Evolutionary conservation across 2,888 invertebrate species (phyloP), one percentile per base, ranked within the genome.

Genomic region (Synanthedon myopaeformis): DNA sequence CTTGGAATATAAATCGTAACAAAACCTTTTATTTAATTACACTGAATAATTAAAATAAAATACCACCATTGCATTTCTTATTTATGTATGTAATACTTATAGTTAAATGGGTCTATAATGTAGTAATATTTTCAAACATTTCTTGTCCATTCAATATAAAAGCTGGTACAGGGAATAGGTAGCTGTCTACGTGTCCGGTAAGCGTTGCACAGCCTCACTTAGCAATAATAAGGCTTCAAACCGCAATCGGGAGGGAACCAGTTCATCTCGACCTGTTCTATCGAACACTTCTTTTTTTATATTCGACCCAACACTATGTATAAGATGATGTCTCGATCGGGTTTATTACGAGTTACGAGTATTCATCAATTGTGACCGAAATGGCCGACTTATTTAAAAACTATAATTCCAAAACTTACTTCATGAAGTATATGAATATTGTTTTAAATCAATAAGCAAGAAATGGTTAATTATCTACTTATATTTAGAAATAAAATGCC

Each of bases 241-340:
- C 84, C 83, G 69, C 84, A 82, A 72, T 61, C 59, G 51, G 53
- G n/a, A 52, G 62, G 61, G 66, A 76, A 79, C 78, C 76, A 68
- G 77, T 77, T 76, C 65, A 61, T 63, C 67, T 51, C 51, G 62
- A 59, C 58, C 53, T 53, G 57, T 54, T 63, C 62, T 64, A 64
- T 63, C 59, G 60, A 57, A 53, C 53, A 58, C 57, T 55, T 66
- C 69, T 66, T 74, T 76, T 75, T 60, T 53, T 49, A 10, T 17
- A 13, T 49, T 12, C 49, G 8, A 19, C 23, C 8, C 12, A 17
- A 45, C 12, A 13, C 14, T n/a, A 49, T 49, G 49, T 42, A 42
- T 45, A 45, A 45, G 14, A 45, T 14, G 13, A 35, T 10, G 35
- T 35, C 45, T 45, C n/a, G 14, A 14, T 45, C 6, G 45, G 45